Evolutionary conservation across 1,140 invertebrate genomes (phyloP).

Genomic region (Triops longicaudatus): DNA sequence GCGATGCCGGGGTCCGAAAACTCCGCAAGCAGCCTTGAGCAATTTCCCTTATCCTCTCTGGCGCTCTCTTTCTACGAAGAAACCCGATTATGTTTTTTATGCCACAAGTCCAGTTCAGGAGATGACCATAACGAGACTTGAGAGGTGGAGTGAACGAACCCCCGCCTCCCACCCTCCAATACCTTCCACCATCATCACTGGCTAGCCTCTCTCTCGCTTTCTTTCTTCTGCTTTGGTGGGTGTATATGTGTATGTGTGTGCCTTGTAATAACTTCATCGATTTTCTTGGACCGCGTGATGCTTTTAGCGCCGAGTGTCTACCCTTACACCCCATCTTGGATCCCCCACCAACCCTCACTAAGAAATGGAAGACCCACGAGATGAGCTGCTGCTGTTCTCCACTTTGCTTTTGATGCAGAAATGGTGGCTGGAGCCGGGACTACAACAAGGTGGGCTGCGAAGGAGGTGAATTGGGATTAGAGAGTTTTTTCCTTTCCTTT

Average conservation of each 20-base stretch:
- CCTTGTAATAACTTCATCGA: slow-evolving; percentile 3
- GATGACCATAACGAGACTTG: slow-evolving; percentile 13
- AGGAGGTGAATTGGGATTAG: neutral
- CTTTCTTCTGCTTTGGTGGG: neutral
- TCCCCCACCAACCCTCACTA: neutral
- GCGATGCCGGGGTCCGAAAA: neutral
- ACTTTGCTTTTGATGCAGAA: slow-evolving; percentile 7
- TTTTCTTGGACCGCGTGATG: slow-evolving; percentile 14
- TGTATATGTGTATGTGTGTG: neutral
- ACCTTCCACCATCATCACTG: slow-evolving; percentile 3
- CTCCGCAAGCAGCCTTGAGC: neutral
- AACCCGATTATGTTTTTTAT: slow-evolving; percentile 15
- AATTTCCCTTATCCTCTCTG: neutral
- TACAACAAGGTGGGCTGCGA: neutral
- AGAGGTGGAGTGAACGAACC: neutral
- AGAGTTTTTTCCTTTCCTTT: too few relatives aligned
- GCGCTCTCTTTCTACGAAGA: neutral
- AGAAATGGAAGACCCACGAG: slow-evolving; percentile 5
- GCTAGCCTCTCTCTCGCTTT: neutral
- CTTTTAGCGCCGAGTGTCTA: neutral
- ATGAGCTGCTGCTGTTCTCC: neutral
- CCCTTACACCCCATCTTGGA: neutral
- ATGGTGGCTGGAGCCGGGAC: neutral
- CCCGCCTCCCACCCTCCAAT: neutral
- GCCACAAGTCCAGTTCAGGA: slow-evolving; percentile 9